phyloP scores from a whole-genome alignment of 2,797 vertebrate species.

The Etheostoma perlongum region DNA sequence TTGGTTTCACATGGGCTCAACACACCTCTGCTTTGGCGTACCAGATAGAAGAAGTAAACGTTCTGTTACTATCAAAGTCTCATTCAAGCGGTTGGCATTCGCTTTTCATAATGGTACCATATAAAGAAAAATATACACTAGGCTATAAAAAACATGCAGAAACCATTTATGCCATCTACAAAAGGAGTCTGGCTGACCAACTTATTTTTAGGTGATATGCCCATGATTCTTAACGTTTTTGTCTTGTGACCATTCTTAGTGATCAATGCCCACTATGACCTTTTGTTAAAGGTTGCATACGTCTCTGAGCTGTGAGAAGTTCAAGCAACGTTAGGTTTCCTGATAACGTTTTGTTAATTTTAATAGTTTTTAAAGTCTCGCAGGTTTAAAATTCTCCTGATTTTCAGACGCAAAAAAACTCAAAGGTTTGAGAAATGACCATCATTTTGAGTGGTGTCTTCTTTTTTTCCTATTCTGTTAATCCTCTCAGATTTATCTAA shows the following conservation, averaged over 20 bases:
- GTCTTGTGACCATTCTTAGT: background rate
- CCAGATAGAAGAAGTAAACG: conserved; percentile 3
- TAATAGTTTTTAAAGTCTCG: background rate
- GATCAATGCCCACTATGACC: background rate
- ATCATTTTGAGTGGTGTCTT: background rate
- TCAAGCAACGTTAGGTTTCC: background rate
- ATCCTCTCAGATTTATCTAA: background rate
- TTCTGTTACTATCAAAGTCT: background rate
- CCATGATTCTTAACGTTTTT: background rate
- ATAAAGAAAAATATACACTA: background rate
- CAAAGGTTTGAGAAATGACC: conserved; percentile 1
- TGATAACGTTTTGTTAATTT: background rate
- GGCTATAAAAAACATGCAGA: background rate
- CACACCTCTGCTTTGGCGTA: background rate
- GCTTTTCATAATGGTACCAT: background rate
- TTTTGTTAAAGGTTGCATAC: background rate
- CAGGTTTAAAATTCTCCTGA: background rate
- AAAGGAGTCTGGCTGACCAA: background rate
- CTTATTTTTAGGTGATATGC: conserved; percentile 1
- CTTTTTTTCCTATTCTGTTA: background rate
- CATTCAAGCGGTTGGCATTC: background rate
- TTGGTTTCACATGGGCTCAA: background rate
- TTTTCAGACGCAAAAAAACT: background rate
- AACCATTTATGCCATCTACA: conserved; percentile 1
- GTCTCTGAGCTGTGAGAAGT: background rate